Evolutionary conservation across 2,113 vertebrate species (phyloP).

Genomic region (Rattus rattus): DNA sequence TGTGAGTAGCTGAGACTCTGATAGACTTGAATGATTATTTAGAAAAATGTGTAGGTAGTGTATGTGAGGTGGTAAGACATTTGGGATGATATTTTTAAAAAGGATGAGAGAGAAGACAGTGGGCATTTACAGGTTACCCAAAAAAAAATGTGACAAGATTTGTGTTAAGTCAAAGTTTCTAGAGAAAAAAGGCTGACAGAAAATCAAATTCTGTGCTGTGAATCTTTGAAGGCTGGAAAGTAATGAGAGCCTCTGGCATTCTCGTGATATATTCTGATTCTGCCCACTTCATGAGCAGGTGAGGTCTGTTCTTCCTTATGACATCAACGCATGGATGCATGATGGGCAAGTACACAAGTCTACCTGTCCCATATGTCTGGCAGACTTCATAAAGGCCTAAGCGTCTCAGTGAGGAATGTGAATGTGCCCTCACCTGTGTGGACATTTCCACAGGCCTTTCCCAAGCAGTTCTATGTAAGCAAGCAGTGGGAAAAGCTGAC

Average conservation of each 20-base stretch:
- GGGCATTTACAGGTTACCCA: neutral
- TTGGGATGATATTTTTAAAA: neutral
- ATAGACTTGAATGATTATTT: neutral
- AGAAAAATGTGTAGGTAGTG: neutral
- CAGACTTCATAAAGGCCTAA: neutral
- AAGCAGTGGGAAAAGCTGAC: neutral
- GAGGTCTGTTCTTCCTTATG: neutral
- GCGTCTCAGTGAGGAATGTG: neutral
- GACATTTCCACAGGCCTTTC: neutral
- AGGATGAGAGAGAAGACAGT: neutral
- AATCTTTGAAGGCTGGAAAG: neutral
- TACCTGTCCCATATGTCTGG: neutral
- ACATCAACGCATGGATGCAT: neutral
- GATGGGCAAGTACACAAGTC: neutral
- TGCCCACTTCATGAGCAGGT: neutral
- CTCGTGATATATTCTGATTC: neutral
- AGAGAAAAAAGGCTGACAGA: neutral
- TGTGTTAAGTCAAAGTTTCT: neutral
- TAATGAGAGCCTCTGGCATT: neutral
- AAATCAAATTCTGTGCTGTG: neutral
- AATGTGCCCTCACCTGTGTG: neutral
- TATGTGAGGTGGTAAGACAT: neutral
- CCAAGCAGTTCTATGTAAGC: neutral
- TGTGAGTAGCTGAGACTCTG: neutral
- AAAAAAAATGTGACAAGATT: neutral